Evolutionary conservation across 2,113 vertebrate species (phyloP), one percentile per base, ranked within the genome.

Genomic region (Malurus cyaneus): DNA sequence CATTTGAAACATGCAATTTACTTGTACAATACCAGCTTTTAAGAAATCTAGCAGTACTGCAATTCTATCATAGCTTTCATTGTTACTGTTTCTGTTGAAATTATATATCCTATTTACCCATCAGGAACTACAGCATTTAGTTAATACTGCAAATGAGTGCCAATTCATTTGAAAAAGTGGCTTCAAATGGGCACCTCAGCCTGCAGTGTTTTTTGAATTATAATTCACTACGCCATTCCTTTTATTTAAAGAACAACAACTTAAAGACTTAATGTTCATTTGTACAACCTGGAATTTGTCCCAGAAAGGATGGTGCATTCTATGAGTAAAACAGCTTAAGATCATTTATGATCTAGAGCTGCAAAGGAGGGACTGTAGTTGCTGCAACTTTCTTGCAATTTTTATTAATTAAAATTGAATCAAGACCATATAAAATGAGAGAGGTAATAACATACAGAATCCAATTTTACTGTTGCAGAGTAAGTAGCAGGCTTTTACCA

Each of bases 1-100:
- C 32, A 92, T 74, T n/a, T 74, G 41, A 93, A 94, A 80, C 83
- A 52, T 64, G 57, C 77, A 94, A 94, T 95, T 96, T 92, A 56
- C 69, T 72, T 6, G 31, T n/a, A 91, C 60, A 95, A 96, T 90
- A 88, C 47, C 67, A 90, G 74, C 88, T 88, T 83, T 94, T 83
- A 69, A 94, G 72, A 73, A 71, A 92, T 66, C 42, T 64, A 82
- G 64, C 6, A 3, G 50, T 66, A 83, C 39, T 53, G 66, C 67
- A 90, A 83, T 91, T 86, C 77, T 53, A 71, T 32, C 72, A 83
- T 7, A 70, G 90, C 67, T 91, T 77, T 71, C 72, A 88, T 78
- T 95, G 77, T 86, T 64, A 91, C 57, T 16, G 4, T 46, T 95
- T 84, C 91, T 86, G 86, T 57, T 93, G 72, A 93, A 84, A 95